Evolutionary conservation across 92 coral and sea anemone species (phyloP).

Genomic region (Zoanthus gigantus): DNA sequence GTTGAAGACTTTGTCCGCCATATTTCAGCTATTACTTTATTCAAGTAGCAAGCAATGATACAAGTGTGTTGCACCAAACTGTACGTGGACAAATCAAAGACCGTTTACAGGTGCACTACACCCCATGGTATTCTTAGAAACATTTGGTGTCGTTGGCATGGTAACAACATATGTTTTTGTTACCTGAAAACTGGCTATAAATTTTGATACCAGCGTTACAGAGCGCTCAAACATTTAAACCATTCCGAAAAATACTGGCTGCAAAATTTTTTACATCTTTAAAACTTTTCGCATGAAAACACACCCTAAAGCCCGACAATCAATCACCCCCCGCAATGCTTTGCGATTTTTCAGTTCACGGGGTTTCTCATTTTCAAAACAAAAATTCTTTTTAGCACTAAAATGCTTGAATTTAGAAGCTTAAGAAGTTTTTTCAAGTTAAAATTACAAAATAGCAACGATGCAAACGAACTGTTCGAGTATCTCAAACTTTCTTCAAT

Average conservation of each 20-base stretch:
- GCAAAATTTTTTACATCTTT: background rate
- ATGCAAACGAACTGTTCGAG: too few species aligned
- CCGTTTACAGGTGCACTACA: background rate
- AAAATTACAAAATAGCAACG: too few species aligned
- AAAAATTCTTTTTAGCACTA: too few species aligned
- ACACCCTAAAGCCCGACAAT: too few species aligned
- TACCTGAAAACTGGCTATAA: background rate
- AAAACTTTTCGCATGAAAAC: background rate
- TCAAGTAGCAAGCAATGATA: background rate
- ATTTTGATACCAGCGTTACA: background rate
- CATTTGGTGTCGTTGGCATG: background rate
- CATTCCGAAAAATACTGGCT: background rate
- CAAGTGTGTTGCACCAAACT: background rate
- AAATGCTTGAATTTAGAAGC: too few species aligned
- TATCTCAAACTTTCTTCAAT: too few species aligned
- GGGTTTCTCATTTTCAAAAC: too few species aligned
- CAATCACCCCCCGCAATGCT: too few species aligned
- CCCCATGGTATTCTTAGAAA: background rate
- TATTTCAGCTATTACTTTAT: background rate
- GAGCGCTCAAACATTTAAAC: background rate
- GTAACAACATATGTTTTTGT: background rate
- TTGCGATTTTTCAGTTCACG: too few species aligned
- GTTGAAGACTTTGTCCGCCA: slow-evolving; percentile 19
- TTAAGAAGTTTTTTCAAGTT: too few species aligned
- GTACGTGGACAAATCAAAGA: background rate